Base-by-base conservation (phyloP, 2,797 vertebrate species). In the Molothrus ater region DNA sequence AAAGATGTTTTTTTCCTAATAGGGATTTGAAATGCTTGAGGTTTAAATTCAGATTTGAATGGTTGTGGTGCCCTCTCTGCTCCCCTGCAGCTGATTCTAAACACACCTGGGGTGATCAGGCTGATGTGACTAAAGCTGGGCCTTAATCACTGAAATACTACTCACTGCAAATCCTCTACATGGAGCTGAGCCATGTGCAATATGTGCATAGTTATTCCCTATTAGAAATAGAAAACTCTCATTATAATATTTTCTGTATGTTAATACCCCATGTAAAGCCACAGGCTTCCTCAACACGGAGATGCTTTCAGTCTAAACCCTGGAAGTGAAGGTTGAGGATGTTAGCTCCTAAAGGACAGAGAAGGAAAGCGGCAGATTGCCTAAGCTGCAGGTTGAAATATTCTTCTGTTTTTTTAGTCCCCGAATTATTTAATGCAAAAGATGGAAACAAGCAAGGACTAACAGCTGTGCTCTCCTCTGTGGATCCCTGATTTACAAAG, bases 41-140 rank as follows among this genome's bases (percentile, higher is more conserved):
- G 7, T 56, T 80, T 66, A 54, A 60, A 7, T 21, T 61, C 63
- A 75, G 29, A 63, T 48, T 21, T 40, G 9, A 43, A 54, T 12
- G 40, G 29, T 2, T n/a, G 38, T 25, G 15, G n/a, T 32, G 19
- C 13, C 2, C 1, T 32, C 20, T 15, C 48, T 2, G 1, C 24
- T 22, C 7, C 2, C 21, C 13, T 25, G 4, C 9, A 61, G 32
- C 0, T 57, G 45, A 43, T 53, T 54, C 42, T 10, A 42, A 73
- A 57, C 66, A 15, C 6, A 48, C 4, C 16, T 2, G 11, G 24
- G 32, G 16, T 0, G 0, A 65, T 26, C 20, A 36, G 36, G 51
- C 20, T 82, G 3, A 7, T 38, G 7, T 7, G 34, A 68, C 7
- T 68, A 2, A 72, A 71, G 9, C 1, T 47, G 17, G 15, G 17